Evolutionary conservation across 2,888 invertebrate species (phyloP).

Genomic region (Parasteatoda lunata): DNA sequence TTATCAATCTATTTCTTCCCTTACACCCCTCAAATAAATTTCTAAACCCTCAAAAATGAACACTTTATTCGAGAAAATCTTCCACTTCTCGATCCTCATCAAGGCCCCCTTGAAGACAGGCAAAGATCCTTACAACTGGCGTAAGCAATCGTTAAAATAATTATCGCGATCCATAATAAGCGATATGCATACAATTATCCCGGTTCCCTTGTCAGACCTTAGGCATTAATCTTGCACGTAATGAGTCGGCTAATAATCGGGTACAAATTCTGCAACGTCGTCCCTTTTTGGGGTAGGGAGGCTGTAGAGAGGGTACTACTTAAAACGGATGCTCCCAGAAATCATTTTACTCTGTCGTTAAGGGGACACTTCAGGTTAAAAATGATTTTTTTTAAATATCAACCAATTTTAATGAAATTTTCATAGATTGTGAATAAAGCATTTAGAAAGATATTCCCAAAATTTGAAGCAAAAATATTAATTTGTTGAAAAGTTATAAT

Average conservation of each 20-base stretch:
- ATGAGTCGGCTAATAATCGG: constrained; percentile 67
- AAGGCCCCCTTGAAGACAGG: constrained; percentile 10
- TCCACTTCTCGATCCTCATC: background rate
- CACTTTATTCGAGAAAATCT: background rate
- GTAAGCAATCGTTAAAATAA: constrained; percentile 67
- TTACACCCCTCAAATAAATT: background rate
- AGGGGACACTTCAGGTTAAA: no score
- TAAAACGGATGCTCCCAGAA: constrained; percentile 59
- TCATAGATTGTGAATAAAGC: no score
- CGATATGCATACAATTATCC: constrained; percentile 67
- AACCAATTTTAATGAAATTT: no score
- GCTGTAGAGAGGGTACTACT: constrained; percentile 9
- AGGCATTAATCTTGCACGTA: constrained; percentile 66
- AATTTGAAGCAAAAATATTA: no score
- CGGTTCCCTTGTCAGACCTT: constrained; percentile 57
- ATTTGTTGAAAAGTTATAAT: no score
- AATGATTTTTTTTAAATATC: no score
- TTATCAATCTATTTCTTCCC: background rate
- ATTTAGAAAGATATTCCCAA: no score
- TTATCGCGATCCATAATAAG: constrained; percentile 67
- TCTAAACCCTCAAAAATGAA: background rate
- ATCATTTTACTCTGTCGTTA: constrained; percentile 61
- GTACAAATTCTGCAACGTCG: constrained; percentile 63
- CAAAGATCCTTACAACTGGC: constrained; percentile 29
- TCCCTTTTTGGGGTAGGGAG: constrained; percentile 14